Percentiles rank a stretch among this genome's conserved stretches.
These are phyloP conservation scores for Pluvialis apricaria DNA, from an alignment of 2,113 vertebrate genomes.

Conservation along the genomic window DNA sequence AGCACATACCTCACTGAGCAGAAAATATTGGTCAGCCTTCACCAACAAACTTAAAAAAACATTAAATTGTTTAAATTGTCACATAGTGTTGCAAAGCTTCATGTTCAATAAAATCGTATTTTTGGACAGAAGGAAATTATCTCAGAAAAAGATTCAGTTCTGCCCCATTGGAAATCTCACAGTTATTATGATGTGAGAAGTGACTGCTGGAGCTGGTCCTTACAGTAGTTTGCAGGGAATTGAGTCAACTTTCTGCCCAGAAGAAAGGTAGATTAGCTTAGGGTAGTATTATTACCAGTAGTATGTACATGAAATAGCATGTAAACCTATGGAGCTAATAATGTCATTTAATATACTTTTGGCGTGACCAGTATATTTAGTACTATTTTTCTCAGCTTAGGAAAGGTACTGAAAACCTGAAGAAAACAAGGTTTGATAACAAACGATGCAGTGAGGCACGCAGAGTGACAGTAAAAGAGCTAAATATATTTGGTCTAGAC, in stretches of 20 bases:
- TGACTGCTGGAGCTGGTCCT: background rate
- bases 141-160: background rate
- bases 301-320: too few species aligned
- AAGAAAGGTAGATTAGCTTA: background rate
- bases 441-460: background rate
- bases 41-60: background rate
- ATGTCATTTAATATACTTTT: background rate
- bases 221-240: background rate
- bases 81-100: background rate
- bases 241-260: background rate
- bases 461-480: conserved; percentile 46
- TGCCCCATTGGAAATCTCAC: conserved; percentile 21
- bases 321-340: too few species aligned
- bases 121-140: background rate
- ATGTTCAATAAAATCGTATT: background rate
- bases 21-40: background rate
- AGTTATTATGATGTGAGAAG: conserved; percentile 23
- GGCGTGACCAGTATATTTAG: background rate
- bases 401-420: background rate
- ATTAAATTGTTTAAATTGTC: background rate
- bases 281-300: background rate
- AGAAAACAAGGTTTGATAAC: conserved; percentile 8
- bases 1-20: background rate
- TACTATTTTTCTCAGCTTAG: background rate
- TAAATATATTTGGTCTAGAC: conserved; percentile 68